phyloP scores from a whole-genome alignment of 2,888 invertebrate species.

The Lasioglossum figueresi region DNA sequence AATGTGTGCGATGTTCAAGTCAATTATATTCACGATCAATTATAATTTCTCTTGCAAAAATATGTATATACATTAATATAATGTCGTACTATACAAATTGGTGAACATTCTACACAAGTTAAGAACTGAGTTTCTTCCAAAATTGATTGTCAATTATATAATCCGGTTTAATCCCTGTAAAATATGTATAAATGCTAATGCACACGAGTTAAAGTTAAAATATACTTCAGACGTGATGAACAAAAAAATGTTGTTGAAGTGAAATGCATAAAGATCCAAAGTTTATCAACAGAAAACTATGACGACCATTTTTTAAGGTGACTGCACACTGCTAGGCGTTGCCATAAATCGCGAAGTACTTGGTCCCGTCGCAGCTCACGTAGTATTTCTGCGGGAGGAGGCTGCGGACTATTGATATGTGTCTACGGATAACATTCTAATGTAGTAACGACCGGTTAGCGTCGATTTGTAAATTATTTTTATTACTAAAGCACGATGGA shows the following conservation, averaged over 20 bases:
- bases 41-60: neutral
- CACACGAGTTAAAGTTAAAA: neutral
- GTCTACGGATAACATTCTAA: conserved; percentile 53
- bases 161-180: neutral
- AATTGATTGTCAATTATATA: neutral
- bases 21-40: neutral
- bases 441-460: conserved; percentile 48
- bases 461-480: conserved; percentile 63
- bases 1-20: neutral
- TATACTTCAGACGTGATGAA: neutral
- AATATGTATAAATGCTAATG: neutral
- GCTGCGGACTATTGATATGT: conserved; percentile 36
- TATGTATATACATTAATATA: neutral
- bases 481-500: conserved; percentile 41
- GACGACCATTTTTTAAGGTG: neutral
- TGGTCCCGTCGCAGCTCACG: neutral
- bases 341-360: neutral
- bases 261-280: neutral
- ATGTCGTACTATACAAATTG: neutral
- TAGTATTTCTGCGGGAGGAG: conserved; percentile 28
- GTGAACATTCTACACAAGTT: neutral
- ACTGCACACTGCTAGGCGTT: neutral
- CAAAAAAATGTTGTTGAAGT: neutral
- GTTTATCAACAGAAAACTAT: neutral
- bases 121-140: neutral